Evolutionary conservation across 2,888 invertebrate genomes (phyloP).

Genomic region (Caenorhabditis wallacei): DNA sequence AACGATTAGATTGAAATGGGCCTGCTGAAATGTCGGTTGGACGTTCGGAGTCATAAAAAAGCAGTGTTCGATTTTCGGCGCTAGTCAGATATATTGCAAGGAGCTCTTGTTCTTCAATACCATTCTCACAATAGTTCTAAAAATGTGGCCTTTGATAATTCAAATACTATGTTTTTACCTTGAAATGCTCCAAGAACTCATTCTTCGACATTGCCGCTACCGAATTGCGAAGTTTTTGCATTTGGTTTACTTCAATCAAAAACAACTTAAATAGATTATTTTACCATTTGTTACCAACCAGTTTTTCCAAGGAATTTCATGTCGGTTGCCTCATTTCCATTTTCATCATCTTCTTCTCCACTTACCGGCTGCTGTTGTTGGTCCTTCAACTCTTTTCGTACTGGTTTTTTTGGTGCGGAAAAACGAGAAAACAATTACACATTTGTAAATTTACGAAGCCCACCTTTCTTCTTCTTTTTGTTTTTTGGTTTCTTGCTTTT

Average conservation of each 20-base stretch:
- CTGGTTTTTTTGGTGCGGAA: background rate
- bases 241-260: conserved; percentile 26
- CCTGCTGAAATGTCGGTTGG: conserved; percentile 51
- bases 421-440: too few species aligned
- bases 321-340: background rate
- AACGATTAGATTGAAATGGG: conserved; percentile 57
- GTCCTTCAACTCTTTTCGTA: background rate
- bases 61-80: conserved; percentile 38
- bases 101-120: background rate
- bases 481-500: conserved; percentile 39
- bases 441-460: too few species aligned
- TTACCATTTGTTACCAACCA: conserved; percentile 1
- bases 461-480: conserved; percentile 33
- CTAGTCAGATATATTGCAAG: conserved; percentile 30
- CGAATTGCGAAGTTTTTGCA: conserved; percentile 40
- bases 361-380: conserved; percentile 6
- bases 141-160: too few species aligned
- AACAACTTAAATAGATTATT: background rate
- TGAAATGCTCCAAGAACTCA: conserved; percentile 34
- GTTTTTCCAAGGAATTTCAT: conserved; percentile 32
- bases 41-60: conserved; percentile 50
- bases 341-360: conserved; percentile 22
- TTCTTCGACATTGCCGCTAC: conserved; percentile 32
- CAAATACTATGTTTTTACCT: too few species aligned
- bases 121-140: conserved; percentile 15